These are phyloP conservation scores for Ivindomyrus marchei DNA, from an alignment of 2,113 vertebrate species.

Conservation along the genomic window DNA sequence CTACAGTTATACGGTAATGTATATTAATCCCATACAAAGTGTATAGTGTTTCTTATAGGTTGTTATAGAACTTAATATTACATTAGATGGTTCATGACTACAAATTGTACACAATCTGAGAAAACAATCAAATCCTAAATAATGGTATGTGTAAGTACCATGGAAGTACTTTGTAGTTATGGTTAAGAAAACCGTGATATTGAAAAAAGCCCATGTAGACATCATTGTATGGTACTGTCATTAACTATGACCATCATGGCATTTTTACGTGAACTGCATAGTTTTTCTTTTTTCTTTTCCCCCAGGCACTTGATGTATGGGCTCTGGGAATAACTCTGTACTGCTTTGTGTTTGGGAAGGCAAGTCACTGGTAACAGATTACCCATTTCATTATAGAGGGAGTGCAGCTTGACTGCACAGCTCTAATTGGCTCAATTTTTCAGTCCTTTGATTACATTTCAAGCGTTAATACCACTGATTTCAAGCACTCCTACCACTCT, in stretches of 20 bases:
- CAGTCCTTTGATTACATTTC: not conserved
- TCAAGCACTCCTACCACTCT: not conserved
- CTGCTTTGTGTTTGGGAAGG: constrained; percentile 89
- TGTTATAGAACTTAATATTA: not conserved
- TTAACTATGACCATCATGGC: not conserved
- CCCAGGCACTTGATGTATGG: constrained; percentile 91
- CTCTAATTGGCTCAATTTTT: not conserved
- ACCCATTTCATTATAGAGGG: not conserved
- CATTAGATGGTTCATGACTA: not conserved
- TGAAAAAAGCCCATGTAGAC: not conserved
- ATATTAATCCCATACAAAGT: not conserved
- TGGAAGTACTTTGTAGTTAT: not conserved
- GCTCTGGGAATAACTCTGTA: constrained; percentile 88
- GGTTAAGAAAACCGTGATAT: not conserved
- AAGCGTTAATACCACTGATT: not conserved
- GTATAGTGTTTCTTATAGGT: not conserved
- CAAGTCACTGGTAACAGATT: constrained; percentile 44
- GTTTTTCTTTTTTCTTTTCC: constrained; percentile 33
- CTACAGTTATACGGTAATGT: not conserved
- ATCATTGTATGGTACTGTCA: not conserved
- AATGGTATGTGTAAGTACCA: not conserved
- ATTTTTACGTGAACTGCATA: not conserved
- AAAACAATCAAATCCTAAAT: not conserved
- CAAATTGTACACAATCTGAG: not conserved
- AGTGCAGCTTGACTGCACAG: not conserved